Evolutionary conservation across 2,888 invertebrate genomes (phyloP), one percentile per base, ranked within the genome.

Genomic region (Vanessa cardui): DNA sequence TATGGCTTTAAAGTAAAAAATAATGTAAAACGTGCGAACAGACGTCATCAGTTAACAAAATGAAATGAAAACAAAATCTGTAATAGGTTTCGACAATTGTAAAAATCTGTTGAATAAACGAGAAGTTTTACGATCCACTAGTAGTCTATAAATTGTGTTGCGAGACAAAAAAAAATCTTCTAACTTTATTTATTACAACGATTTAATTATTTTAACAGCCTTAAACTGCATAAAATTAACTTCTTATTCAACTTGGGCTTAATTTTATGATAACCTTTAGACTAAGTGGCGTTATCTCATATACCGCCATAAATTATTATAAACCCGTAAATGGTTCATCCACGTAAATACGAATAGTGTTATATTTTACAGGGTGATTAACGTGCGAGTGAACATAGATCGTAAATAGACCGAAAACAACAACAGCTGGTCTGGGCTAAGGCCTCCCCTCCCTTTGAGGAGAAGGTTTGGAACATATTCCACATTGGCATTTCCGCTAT

Each of bases 241-340:
- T 66, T 44, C 16, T 60, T 60, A 66, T 66, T 66, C 54, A 18
- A 56, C 52, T 54, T 47, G 39, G 44, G 61, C 54, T 61, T 45
- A 52, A 66, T 65, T 59, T 52, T 33, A 66, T 47, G 20, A 66
- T 47, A 66, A 66, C 60, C 46, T 61, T 66, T 33, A 46, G 60
- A 56, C 60, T 60, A 54, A 20, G 46, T 31, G 54, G 20, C 54
- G 39, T 46, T 60, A 60, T 44, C 45, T 49, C 31, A 60, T 65
- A 52, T 65, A 54, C 31, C 26, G 16, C 7, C 26, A 52, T 26
- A 54, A 20, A 49, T 49, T 54, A 26, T 54, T 54, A 26, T 54
- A 15, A 26, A 54, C 8, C 52, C 26, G 16, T 31, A 12, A 49
- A 54, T n/a, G 52, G n/a, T 54, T 31, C n/a, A n/a, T 26, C 15